A percentile compares a stretch with the other conserved stretches of the same genome.
phyloP scores from a whole-genome alignment of 2,888 invertebrate species.

The Limenitis arthemis region DNA sequence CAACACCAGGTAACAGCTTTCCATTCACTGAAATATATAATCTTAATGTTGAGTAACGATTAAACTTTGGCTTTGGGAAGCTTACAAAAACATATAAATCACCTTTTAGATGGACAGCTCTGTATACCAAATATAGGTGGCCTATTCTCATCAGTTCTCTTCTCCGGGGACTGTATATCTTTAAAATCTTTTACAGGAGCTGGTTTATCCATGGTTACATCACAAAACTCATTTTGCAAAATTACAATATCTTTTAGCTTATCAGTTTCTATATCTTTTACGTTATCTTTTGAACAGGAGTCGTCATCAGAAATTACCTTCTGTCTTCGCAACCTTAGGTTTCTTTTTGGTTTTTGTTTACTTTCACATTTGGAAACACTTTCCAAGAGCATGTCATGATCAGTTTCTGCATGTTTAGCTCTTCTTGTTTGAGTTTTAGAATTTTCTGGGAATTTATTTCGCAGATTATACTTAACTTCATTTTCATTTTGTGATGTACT shows the following conservation, averaged over 20 bases:
- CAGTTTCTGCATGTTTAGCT: slow-evolving; percentile 18
- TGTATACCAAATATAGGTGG: slow-evolving; percentile 42
- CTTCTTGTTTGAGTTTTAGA: slow-evolving; percentile 18
- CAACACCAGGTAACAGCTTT: too few relatives aligned
- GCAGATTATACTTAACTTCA: slow-evolving; percentile 43
- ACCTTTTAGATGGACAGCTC: slow-evolving; percentile 62
- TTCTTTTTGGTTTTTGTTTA: slow-evolving; percentile 35
- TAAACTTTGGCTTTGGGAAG: not conserved
- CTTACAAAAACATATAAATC: slow-evolving; percentile 3
- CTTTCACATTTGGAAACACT: slow-evolving; percentile 36
- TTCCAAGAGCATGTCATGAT: slow-evolving; percentile 32
- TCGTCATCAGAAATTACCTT: slow-evolving; percentile 37
- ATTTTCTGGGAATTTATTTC: slow-evolving; percentile 31
- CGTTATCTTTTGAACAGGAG: slow-evolving; percentile 16
- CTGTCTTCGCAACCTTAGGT: slow-evolving; percentile 40
- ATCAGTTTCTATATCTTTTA: slow-evolving; percentile 3
- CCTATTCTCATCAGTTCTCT: slow-evolving; percentile 40
- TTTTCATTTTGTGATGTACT: slow-evolving; percentile 8
- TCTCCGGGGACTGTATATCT: slow-evolving; percentile 53
- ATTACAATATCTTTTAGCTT: slow-evolving; percentile 55
- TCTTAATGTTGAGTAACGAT: too few relatives aligned
- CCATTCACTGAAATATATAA: too few relatives aligned
- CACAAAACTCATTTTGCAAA: slow-evolving; percentile 53
- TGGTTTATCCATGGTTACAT: slow-evolving; percentile 51
- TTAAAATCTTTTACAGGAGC: slow-evolving; percentile 36